Evolutionary conservation across 2,888 invertebrate genomes (phyloP).

Genomic region (Lasiommata megera): DNA sequence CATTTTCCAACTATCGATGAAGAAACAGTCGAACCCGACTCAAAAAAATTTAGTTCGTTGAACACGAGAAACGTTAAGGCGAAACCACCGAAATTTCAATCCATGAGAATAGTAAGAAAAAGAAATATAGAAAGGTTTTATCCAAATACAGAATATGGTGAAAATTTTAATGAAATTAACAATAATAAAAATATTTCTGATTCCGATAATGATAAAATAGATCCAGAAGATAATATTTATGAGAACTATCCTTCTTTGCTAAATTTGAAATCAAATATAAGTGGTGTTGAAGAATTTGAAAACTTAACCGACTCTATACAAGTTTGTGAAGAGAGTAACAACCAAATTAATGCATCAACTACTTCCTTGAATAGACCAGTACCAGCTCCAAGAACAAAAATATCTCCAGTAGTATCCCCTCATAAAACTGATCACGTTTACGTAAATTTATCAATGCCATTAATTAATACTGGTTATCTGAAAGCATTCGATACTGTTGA

Average conservation of each 20-base stretch:
- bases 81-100: constrained; percentile 66
- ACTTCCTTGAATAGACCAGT: constrained; percentile 78
- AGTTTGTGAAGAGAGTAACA: constrained; percentile 79
- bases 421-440: constrained; percentile 79
- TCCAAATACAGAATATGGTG: constrained; percentile 73
- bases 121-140: constrained; percentile 75
- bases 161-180: constrained; percentile 73
- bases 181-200: constrained; percentile 59
- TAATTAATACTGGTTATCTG: constrained; percentile 55
- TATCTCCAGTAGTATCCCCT: constrained; percentile 59
- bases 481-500: constrained; percentile 60
- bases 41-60: constrained; percentile 69
- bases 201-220: constrained; percentile 42
- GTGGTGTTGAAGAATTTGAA: constrained; percentile 78
- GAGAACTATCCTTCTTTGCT: constrained; percentile 68
- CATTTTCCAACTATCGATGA: constrained; percentile 69
- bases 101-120: constrained; percentile 71
- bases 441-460: constrained; percentile 80
- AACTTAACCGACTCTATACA: constrained; percentile 85
- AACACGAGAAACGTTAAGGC: constrained; percentile 64
- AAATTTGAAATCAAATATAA: constrained; percentile 59
- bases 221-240: constrained; percentile 60
- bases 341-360: constrained; percentile 55
- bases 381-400: constrained; percentile 81
- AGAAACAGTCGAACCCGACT: constrained; percentile 53